Evolutionary conservation across 2,888 invertebrate genomes (phyloP).

Genomic region (Polylopha cassiicola): DNA sequence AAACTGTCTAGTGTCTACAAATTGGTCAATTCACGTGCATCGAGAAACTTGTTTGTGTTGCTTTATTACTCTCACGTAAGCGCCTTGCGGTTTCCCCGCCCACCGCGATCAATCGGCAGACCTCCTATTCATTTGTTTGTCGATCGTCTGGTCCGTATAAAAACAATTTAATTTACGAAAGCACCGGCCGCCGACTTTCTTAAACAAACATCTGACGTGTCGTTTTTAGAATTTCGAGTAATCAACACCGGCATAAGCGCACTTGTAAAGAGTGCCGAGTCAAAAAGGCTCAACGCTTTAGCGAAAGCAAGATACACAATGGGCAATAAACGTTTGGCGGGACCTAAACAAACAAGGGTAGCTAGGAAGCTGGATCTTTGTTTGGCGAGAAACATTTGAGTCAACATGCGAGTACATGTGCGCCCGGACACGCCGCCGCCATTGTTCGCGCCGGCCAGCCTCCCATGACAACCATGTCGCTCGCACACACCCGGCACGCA

Average conservation of each 20-base stretch:
- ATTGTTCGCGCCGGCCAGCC: constrained; percentile 5
- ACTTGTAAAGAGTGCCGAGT: constrained; percentile 73
- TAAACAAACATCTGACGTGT: constrained; percentile 31
- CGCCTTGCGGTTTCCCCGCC: constrained; percentile 43
- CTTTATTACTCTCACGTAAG: constrained; percentile 45
- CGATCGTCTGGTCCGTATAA: constrained; percentile 35
- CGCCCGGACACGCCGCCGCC: constrained; percentile 29
- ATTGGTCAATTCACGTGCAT: constrained; percentile 57
- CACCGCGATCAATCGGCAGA: constrained; percentile 34
- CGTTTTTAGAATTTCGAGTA: constrained; percentile 47
- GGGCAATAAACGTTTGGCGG: constrained; percentile 73
- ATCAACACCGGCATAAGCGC: constrained; percentile 64
- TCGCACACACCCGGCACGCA: constrained; percentile 9
- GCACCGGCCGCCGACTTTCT: constrained; percentile 22
- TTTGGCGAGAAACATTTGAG: constrained; percentile 73
- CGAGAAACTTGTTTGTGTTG: constrained; percentile 54
- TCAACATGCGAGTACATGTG: constrained; percentile 54
- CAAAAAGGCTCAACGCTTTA: constrained; percentile 73
- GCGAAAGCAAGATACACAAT: constrained; percentile 71
- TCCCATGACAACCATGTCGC: background rate
- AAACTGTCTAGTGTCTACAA: constrained; percentile 56
- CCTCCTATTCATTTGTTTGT: constrained; percentile 33
- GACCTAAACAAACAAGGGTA: constrained; percentile 76
- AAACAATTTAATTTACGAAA: constrained; percentile 34
- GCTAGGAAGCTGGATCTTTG: constrained; percentile 74